These are phyloP conservation scores for Heteronetta atricapilla DNA, from an alignment of 2,113 vertebrate species.

Conservation along the genomic window DNA sequence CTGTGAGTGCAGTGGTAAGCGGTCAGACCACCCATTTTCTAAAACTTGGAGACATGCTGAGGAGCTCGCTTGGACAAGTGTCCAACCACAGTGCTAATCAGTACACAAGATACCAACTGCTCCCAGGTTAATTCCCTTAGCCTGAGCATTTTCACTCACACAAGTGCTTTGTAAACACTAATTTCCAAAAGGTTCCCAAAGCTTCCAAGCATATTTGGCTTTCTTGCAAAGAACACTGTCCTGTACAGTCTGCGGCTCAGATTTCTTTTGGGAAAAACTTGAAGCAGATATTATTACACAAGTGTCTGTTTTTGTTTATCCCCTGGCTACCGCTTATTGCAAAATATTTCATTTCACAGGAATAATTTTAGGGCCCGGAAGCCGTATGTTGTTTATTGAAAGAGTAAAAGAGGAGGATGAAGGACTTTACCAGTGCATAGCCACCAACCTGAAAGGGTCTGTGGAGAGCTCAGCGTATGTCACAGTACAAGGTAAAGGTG, in stretches of 20 bases:
- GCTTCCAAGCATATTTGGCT: background rate
- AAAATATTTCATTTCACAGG: constrained; percentile 79
- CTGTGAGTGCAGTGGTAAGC: background rate
- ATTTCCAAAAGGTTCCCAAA: background rate
- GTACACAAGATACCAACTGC: background rate
- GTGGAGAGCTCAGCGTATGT: constrained; percentile 87
- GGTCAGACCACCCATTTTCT: background rate
- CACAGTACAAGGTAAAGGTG: constrained; percentile 86
- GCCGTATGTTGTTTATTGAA: constrained; percentile 88
- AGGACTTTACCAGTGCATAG: constrained; percentile 89
- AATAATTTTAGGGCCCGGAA: constrained; percentile 86
- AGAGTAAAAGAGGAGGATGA: constrained; percentile 90
- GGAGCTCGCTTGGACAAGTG: background rate
- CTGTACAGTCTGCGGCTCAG: background rate
- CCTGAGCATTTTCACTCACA: background rate
- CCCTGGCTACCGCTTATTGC: constrained; percentile 51
- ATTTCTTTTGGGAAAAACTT: constrained; percentile 20
- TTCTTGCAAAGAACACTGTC: background rate
- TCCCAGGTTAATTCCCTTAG: background rate
- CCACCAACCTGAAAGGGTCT: constrained; percentile 87
- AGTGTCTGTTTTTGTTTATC: constrained; percentile 58
- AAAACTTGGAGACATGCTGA: background rate
- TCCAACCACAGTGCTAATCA: background rate
- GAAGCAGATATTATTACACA: constrained; percentile 50
- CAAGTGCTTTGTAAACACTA: background rate